A percentile compares a stretch with the other conserved stretches of the same genome.
Evolutionary conservation across 1,140 invertebrate species (phyloP).

Genomic region (Octopus sinensis): DNA sequence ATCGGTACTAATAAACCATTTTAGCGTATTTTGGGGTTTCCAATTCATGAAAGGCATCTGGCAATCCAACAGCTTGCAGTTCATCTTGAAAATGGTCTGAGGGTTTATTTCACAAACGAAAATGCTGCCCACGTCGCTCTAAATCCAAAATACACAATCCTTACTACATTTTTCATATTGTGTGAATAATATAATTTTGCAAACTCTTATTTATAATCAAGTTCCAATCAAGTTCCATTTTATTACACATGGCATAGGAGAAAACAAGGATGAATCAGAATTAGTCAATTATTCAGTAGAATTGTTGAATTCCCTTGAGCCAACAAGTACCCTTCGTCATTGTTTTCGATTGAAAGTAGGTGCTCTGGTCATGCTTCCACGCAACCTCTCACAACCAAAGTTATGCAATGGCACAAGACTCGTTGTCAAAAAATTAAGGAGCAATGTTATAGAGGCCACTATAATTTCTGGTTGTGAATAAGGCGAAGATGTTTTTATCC

Average conservation of each 20-base stretch:
- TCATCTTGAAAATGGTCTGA: constrained; percentile 24
- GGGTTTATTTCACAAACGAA: constrained; percentile 21
- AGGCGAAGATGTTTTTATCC: no score
- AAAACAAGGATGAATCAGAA: background rate
- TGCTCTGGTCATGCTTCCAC: no score
- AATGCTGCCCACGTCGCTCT: background rate
- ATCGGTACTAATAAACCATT: constrained; percentile 18
- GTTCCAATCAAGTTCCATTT: background rate
- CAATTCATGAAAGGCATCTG: constrained; percentile 16
- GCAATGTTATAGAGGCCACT: no score
- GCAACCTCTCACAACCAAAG: no score
- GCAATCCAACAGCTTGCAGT: constrained; percentile 19
- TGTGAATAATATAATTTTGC: background rate
- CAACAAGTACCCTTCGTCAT: no score
- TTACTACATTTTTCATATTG: background rate
- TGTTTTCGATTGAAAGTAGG: no score
- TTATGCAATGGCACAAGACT: no score
- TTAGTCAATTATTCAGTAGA: no score
- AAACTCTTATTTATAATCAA: background rate
- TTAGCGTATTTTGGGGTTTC: constrained; percentile 19
- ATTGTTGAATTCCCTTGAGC: no score
- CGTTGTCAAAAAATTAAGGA: no score
- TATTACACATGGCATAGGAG: background rate
- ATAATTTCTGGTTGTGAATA: no score
- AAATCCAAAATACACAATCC: background rate